Conservation (phyloP, 2,113 vertebrate genomes). For the Gymnocephalus cernua region DNA sequence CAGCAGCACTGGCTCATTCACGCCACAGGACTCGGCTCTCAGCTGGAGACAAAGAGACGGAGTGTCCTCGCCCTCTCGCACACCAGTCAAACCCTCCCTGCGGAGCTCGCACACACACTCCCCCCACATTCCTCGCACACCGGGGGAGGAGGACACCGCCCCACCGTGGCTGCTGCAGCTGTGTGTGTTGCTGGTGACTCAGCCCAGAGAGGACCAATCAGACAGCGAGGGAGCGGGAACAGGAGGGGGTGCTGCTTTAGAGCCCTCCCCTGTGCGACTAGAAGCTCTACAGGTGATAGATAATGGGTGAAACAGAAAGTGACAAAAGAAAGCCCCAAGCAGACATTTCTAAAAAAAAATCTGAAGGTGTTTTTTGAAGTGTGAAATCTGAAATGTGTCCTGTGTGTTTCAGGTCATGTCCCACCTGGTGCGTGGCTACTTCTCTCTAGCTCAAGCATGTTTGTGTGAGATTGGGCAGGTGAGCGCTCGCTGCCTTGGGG, state of each 20-base stretch:
- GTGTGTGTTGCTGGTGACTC: constrained; percentile 86
- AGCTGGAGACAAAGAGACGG: constrained; percentile 83
- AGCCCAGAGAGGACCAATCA: constrained; percentile 90
- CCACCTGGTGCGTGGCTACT: constrained; percentile 94
- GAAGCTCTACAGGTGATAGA: constrained; percentile 93
- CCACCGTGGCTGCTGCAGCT: constrained; percentile 91
- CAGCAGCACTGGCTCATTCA: constrained; percentile 52
- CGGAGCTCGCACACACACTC: constrained; percentile 42
- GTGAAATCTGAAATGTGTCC: background rate
- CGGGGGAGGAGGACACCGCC: constrained; percentile 40
- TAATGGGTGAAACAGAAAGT: background rate
- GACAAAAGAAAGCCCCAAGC: background rate
- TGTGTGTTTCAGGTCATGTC: constrained; percentile 87
- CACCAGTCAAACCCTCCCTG: constrained; percentile 23
- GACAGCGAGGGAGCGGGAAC: constrained; percentile 81
- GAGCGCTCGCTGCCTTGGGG: constrained; percentile 90
- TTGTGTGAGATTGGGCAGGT: constrained; percentile 91
- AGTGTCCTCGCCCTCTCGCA: constrained; percentile 50
- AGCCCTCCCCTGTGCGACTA: constrained; percentile 91
- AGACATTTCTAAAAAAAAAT: background rate
- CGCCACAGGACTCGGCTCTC: constrained; percentile 72
- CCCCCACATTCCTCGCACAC: constrained; percentile 50
- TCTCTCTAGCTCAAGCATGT: constrained; percentile 86
- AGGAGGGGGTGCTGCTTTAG: constrained; percentile 68
- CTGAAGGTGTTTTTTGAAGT: background rate